Base-by-base conservation (phyloP, 2,888 invertebrate genomes). In the Xestia xanthographa region DNA sequence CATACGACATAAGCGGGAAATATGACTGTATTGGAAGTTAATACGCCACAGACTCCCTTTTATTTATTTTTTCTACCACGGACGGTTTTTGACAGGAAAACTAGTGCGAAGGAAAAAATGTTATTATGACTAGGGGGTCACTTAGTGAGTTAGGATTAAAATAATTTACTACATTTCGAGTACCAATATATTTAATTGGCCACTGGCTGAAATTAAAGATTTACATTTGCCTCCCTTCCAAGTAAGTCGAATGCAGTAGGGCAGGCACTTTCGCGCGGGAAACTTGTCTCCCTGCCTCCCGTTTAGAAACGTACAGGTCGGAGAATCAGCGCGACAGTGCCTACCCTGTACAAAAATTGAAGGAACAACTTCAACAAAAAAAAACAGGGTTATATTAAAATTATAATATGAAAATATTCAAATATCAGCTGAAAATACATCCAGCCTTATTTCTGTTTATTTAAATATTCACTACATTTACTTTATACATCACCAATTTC, bases 401-500 rank as follows among this genome's bases (percentile, higher is more conserved):
- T 96, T 95, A 96, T 95, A 96, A 96, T 96, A 96, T 96, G 96
- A 96, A 96, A 96, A 96, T 96, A 96, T 96, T 96, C 96, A 96
- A 96, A 96, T 96, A 96, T 95, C 91, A 92, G 93, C 96, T 92
- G 96, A 95, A 96, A 92, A 90, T 93, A 93, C 92, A 94, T 95
- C 92, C 96, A 95, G 95, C 95, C 93, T 93, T 95, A 92, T 95
- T 95, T 96, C 95, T 95, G 94, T 96, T 95, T 95, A 96, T 95
- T 95, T 96, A 96, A 96, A 96, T 96, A 96, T 95, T 95, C 92
- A 95, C 96, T 96, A 96, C 95, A 95, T 96, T 88, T 95, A 94
- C 95, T 96, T 96, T 96, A 95, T 96, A 96, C 96, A 96, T 96
- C 96, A 96, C 96, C 96, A 95, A 96, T 96, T 95, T 95, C 96